A percentile compares a stretch with the other conserved stretches of the same genome.
phyloP scores from a whole-genome alignment of 2,888 invertebrate species.

The Cerceris rybyensis region DNA sequence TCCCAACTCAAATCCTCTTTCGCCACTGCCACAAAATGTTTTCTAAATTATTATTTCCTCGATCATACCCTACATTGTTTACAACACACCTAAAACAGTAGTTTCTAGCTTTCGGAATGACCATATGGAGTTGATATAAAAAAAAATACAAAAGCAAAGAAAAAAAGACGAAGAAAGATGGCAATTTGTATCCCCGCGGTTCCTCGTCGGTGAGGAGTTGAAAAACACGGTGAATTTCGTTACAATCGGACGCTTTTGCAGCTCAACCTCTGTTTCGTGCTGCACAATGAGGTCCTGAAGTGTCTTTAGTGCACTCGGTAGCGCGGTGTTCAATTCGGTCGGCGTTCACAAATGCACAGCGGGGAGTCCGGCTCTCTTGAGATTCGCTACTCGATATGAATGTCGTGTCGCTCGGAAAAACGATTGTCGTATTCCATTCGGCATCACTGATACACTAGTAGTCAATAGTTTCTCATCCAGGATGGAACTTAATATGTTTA shows the following conservation, averaged over 20 bases:
- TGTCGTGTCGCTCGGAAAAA: constrained; percentile 65
- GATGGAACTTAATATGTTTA: constrained; percentile 76
- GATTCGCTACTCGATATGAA: constrained; percentile 79
- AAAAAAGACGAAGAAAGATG: too few relatives aligned
- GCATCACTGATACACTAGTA: constrained; percentile 14
- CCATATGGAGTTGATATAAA: too few relatives aligned
- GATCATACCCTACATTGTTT: too few relatives aligned
- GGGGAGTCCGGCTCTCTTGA: constrained; percentile 75
- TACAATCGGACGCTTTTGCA: constrained; percentile 68
- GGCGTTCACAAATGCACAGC: constrained; percentile 80
- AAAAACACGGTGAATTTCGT: constrained; percentile 62
- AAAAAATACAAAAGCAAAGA: too few relatives aligned
- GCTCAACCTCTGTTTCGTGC: constrained; percentile 52
- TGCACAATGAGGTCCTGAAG: constrained; percentile 74
- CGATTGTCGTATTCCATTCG: constrained; percentile 62
- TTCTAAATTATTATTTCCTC: too few relatives aligned
- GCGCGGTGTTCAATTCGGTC: constrained; percentile 71
- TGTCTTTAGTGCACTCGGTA: constrained; percentile 76
- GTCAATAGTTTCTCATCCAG: constrained; percentile 67
- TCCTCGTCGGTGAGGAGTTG: neutral
- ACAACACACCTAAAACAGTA: too few relatives aligned
- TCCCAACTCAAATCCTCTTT: too few relatives aligned
- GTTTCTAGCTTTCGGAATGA: too few relatives aligned
- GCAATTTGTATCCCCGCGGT: neutral
- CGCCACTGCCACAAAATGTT: too few relatives aligned